phyloP scores from a whole-genome alignment of 2,113 vertebrate genomes.

The Pungitius pungitius region DNA sequence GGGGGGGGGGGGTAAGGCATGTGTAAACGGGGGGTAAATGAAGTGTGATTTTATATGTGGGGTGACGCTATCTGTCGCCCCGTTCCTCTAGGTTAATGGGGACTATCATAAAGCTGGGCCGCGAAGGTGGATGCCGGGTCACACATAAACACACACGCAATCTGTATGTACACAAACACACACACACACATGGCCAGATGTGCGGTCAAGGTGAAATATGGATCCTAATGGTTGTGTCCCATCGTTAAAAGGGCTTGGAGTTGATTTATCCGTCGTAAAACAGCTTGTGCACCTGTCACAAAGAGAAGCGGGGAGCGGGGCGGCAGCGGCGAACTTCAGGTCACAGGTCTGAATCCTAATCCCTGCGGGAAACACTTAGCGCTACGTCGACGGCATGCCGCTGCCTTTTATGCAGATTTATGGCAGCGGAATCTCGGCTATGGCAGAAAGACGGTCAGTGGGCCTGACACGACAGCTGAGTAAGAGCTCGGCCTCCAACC shows the following conservation, averaged over 20 bases:
- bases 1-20: conserved; percentile 18
- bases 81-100: conserved; percentile 72
- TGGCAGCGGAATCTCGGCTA: conserved; percentile 36
- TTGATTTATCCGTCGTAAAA: conserved; percentile 77
- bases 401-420: conserved; percentile 72
- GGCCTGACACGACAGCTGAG: conserved; percentile 40
- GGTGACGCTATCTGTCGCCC: conserved; percentile 73
- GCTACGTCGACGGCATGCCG: conserved; percentile 50
- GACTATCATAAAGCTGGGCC: conserved; percentile 72
- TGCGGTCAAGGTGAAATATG: conserved; percentile 73
- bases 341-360: conserved; percentile 70
- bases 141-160: conserved; percentile 49
- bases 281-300: conserved; percentile 60
- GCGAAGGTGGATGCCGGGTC: conserved; percentile 64
- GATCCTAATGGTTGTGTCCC: conserved; percentile 77
- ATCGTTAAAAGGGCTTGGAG: conserved; percentile 74
- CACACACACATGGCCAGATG: conserved; percentile 43
- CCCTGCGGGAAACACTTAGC: conserved; percentile 69
- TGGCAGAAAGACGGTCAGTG: conserved; percentile 35
- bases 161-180: conserved; percentile 46
- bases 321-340: conserved; percentile 49
- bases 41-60: conserved; percentile 64
- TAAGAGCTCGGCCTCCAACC: conserved; percentile 41
- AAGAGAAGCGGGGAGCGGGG: conserved; percentile 42
- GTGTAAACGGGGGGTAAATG: conserved; percentile 62